Conservation (phyloP, 2,113 vertebrate species). For the Myrmophylax atrothorax region DNA sequence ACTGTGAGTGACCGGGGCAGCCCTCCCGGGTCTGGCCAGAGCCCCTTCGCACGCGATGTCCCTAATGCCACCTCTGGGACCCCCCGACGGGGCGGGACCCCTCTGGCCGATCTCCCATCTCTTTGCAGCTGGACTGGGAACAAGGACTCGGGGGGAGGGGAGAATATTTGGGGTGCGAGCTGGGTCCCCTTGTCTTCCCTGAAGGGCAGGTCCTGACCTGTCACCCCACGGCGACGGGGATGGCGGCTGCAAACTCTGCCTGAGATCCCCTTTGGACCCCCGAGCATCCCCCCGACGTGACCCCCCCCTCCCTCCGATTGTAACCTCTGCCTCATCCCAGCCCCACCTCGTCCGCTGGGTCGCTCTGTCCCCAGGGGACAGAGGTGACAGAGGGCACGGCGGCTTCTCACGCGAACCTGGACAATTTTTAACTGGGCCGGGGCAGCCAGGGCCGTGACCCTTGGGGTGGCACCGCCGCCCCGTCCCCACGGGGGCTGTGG, state of each 20-base stretch:
- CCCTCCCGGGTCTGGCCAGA: conserved; percentile 3
- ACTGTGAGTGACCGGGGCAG: conserved; percentile 16
- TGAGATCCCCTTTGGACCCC: background rate
- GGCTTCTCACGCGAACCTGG: conserved; percentile 13
- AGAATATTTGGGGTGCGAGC: background rate
- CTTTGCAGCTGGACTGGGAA: background rate
- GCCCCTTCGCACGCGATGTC: conserved; percentile 57
- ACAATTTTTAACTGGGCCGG: background rate
- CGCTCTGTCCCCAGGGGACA: background rate
- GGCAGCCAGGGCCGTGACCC: background rate
- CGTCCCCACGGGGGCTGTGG: background rate
- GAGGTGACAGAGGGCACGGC: background rate
- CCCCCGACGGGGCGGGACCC: background rate
- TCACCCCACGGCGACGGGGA: background rate
- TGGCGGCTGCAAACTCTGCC: background rate
- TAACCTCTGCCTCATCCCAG: background rate
- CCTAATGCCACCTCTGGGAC: background rate
- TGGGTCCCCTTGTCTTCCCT: background rate
- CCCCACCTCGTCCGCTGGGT: background rate
- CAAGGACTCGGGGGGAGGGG: background rate
- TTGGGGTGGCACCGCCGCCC: background rate
- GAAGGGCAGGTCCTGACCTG: background rate
- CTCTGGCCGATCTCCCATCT: background rate
- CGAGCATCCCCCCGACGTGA: background rate
- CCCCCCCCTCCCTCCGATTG: background rate